Base-by-base conservation (phyloP, 2,113 vertebrate genomes). In the Pogona vitticeps region DNA sequence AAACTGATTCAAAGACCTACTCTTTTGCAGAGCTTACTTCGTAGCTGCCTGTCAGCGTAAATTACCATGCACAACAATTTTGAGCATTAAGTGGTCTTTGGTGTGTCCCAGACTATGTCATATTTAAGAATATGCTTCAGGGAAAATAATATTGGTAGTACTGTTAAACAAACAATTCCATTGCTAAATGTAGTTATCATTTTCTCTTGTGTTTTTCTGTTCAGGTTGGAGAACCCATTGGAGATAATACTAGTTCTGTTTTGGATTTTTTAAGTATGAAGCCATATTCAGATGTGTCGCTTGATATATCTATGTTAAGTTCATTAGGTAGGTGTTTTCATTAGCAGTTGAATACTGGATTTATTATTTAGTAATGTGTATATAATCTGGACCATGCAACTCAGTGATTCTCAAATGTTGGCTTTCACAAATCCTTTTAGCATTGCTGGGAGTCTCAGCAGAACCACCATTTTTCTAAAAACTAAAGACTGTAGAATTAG, bases 231-330 rank as follows among this genome's bases (percentile, higher is more conserved):
- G 98, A 98, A 42, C 93, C 97, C 46, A 73, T 94, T 46, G 97
- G 97, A 88, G 98, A 99, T 3, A 90, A 95, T 18, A 90, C 96
- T 21, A 6, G 90, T 87, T 98, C 98, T 3, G 97, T 98, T 56
- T 94, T 99, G 94, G 99, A 99, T 89, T 99, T 99, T 89, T 97
- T 99, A 92, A 97, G 98, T 2, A 95, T 98, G 95, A 99, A 98
- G 94, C 94, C 94, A 0, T 99, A 99, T 87, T 97, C 98, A 0
- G 98, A 99, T 46, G 97, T 98, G 77, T 98, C 98, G 80, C 95
- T 99, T 23, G 98, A 99, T 88, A 98, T 99, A 91, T 98, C 98
- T 72, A 95, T 98, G 97, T 96, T 99, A 38, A 97, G 97, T 94
- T 97, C 98, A 0, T 95, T 99, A 89, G 98, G 99, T 99, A 93